Evolutionary conservation across 2,113 vertebrate genomes (phyloP), one percentile per base, ranked within the genome.

Genomic region (Neofelis nebulosa): DNA sequence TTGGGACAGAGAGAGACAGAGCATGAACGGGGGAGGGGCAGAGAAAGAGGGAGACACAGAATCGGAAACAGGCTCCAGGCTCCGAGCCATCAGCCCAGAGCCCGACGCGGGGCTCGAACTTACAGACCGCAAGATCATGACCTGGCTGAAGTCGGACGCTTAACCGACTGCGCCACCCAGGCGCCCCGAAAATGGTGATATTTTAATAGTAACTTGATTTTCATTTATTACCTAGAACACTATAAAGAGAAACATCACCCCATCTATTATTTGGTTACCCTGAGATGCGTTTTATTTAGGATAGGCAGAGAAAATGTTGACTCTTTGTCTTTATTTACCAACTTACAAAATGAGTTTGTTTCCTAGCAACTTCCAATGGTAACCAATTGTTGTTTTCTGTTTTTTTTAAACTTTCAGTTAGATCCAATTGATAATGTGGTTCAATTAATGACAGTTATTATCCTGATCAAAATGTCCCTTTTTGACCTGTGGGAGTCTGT

Each of bases 231-330:
- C 25, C 38, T 84, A 15, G 33, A 89, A 52, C 78, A 74, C 7
- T 89, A 18, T 61, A 69, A 82, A 78, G 50, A 45, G 5, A 89
- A 71, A 29, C 16, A 63, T 92, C 12, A 66, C 5, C 19, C 66
- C 23, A 78, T 78, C 15, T 80, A 52, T 18, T 79, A 50, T 71
- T 55, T 95, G 41, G 15, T 45, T 93, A 61, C n/a, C 3, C 23
- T 81, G 57, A 81, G 86, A 91, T 80, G 27, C 16, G 93, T 66
- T 91, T 92, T 91, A 96, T 78, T 88, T 57, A 94, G 68, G 82
- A 91, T 18, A 88, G 48, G 19, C 29, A 83, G 36, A 10, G 15
- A 33, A 94, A 94, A 71, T 82, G 16, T 82, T 95, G 25, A 73
- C 48, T 81, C n/a, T 84, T 95, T 89, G 23, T 79, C 38, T 33